Percentiles rank a stretch among this genome's conserved stretches.
phyloP scores from a whole-genome alignment of 2,888 invertebrate genomes.

The Lottia gigantea region DNA sequence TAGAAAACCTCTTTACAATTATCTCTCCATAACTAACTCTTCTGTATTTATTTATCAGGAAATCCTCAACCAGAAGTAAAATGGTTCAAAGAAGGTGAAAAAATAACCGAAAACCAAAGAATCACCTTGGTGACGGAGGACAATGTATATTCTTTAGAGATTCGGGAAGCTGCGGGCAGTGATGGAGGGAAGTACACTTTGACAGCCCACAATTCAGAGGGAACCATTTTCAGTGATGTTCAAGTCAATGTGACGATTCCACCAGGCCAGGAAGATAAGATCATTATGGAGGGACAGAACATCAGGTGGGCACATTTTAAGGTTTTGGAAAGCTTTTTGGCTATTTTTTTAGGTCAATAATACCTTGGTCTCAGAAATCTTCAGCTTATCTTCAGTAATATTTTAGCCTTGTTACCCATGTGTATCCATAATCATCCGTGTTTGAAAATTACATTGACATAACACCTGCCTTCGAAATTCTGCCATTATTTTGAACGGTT shows the following conservation, averaged over 20 bases:
- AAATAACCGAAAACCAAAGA: slow-evolving; percentile 25
- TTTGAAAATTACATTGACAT: too few species aligned
- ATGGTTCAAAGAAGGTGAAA: slow-evolving; percentile 36
- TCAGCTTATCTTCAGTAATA: too few species aligned
- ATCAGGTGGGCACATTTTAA: slow-evolving; percentile 17
- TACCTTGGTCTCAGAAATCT: too few species aligned
- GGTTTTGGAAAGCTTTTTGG: too few species aligned
- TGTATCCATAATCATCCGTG: too few species aligned
- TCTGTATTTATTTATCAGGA: too few species aligned
- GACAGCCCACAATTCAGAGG: slow-evolving; percentile 46
- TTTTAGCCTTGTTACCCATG: too few species aligned
- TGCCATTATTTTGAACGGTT: too few species aligned
- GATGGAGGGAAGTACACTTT: slow-evolving; percentile 58
- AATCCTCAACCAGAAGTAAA: slow-evolving; percentile 32
- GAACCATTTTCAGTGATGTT: slow-evolving; percentile 40
- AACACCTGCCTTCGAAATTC: too few species aligned
- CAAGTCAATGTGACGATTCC: slow-evolving; percentile 34
- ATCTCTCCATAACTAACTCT: too few species aligned
- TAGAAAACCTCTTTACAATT: too few species aligned
- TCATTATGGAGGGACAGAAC: slow-evolving; percentile 17
- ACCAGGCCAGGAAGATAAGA: slow-evolving; percentile 12
- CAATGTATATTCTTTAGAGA: slow-evolving; percentile 43
- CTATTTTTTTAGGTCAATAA: too few species aligned
- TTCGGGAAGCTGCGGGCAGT: slow-evolving; percentile 33
- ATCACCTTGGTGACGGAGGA: slow-evolving; percentile 31